Evolutionary conservation across 2,797 vertebrate genomes (phyloP).

Genomic region (Myripristis murdjan): DNA sequence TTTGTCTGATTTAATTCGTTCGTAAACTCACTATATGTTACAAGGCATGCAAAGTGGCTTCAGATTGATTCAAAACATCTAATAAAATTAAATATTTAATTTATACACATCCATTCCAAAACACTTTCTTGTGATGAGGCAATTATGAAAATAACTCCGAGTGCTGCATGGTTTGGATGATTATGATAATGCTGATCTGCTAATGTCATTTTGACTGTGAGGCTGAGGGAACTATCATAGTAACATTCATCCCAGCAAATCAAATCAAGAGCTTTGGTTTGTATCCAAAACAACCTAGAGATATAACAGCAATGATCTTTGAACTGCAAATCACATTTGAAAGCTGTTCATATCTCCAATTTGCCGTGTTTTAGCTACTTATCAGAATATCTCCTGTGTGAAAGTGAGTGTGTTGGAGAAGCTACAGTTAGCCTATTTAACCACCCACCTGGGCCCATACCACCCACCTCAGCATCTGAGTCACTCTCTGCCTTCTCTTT

Average conservation of each 20-base stretch:
- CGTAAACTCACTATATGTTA: neutral
- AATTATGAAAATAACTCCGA: slow-evolving; percentile 79
- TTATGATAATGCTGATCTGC: slow-evolving; percentile 84
- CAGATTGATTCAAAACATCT: slow-evolving; percentile 49
- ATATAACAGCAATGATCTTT: slow-evolving; percentile 78
- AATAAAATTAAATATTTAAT: slow-evolving; percentile 71
- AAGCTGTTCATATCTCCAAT: slow-evolving; percentile 81
- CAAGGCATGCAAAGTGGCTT: neutral
- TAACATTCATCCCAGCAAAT: slow-evolving; percentile 79
- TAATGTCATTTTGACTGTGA: slow-evolving; percentile 80
- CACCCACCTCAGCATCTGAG: slow-evolving; percentile 89
- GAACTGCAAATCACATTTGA: slow-evolving; percentile 84
- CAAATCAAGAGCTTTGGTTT: slow-evolving; percentile 83
- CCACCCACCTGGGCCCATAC: slow-evolving; percentile 85
- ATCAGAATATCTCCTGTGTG: slow-evolving; percentile 83
- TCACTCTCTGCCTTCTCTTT: slow-evolving; percentile 85
- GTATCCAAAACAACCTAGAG: slow-evolving; percentile 82
- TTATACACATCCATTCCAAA: slow-evolving; percentile 56
- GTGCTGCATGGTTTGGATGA: slow-evolving; percentile 76
- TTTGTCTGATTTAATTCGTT: neutral
- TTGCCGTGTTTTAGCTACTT: slow-evolving; percentile 82
- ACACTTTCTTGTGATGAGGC: slow-evolving; percentile 72
- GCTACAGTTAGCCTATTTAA: slow-evolving; percentile 87
- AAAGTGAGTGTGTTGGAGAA: slow-evolving; percentile 80
- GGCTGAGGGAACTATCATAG: slow-evolving; percentile 73